Percentiles rank a stretch among this genome's conserved stretches.
These are phyloP conservation scores for Poeciliopsis paucimaculata DNA, from an alignment of 2,797 vertebrate genomes.

Conservation along the genomic window DNA sequence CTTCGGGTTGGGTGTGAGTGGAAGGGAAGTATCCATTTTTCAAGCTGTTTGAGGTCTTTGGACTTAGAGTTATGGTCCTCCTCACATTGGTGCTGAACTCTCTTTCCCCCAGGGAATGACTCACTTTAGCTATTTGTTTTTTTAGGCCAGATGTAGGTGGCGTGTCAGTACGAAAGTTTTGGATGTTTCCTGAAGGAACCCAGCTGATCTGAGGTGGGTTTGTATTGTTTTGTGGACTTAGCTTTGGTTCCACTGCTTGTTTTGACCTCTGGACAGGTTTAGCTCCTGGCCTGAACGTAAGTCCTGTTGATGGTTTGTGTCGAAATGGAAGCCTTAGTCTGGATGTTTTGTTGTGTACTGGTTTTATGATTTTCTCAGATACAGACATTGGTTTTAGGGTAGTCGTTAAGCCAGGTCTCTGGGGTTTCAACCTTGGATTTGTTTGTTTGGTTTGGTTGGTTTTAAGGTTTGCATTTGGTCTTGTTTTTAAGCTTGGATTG, in stretches of 20 bases:
- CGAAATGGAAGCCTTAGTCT: conserved; percentile 11
- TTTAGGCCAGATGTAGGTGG: conserved; percentile 36
- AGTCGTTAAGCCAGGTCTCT: conserved; percentile 9
- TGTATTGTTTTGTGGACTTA: conserved; percentile 41
- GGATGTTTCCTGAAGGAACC: conserved; percentile 26
- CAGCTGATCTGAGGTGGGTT: conserved; percentile 26
- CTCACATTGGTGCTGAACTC: conserved; percentile 35
- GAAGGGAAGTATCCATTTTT: conserved; percentile 23
- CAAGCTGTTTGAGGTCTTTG: conserved; percentile 45
- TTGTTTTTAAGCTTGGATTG: conserved; percentile 22
- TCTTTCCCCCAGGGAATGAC: conserved; percentile 29
- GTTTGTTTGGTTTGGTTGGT: conserved; percentile 19
- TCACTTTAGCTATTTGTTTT: conserved; percentile 31
- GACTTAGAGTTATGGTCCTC: conserved; percentile 34
- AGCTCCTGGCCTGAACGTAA: conserved; percentile 35
- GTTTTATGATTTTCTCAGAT: conserved; percentile 13
- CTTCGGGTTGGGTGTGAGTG: conserved; percentile 11
- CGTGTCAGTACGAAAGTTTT: conserved; percentile 36
- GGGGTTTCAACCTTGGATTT: conserved; percentile 12
- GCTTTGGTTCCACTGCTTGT: conserved; percentile 41
- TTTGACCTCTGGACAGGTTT: conserved; percentile 43
- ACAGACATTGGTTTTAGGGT: conserved; percentile 30
- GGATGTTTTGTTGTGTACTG: conserved; percentile 35
- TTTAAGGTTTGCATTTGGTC: conserved; percentile 39
- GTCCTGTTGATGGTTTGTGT: conserved; percentile 31